A percentile compares a stretch with the other conserved stretches of the same genome.
These are phyloP conservation scores for Gambusia affinis DNA, from an alignment of 2,113 vertebrate species.

Conservation along the genomic window DNA sequence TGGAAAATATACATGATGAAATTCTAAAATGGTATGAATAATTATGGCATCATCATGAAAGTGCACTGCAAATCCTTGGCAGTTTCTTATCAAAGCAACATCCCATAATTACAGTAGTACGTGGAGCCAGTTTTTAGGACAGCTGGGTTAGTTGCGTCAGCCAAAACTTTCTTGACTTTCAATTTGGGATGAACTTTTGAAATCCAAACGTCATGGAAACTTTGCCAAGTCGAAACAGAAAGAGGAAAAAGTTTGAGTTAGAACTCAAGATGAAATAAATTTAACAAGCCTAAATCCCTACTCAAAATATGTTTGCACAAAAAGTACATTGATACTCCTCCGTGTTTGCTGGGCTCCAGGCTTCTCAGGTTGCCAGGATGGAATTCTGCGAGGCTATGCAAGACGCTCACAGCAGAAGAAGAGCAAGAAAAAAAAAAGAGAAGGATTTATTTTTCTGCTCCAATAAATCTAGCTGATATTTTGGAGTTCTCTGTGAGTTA, in stretches of 20 bases:
- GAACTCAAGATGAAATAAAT: conserved; percentile 1
- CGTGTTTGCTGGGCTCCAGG: conserved; percentile 3
- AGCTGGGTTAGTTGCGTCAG: neutral
- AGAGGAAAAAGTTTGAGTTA: conserved; percentile 4
- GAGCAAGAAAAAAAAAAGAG: conserved; percentile 21
- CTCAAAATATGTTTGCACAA: conserved; percentile 22
- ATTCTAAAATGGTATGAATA: neutral
- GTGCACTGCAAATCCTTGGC: neutral
- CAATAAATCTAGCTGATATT: conserved; percentile 73
- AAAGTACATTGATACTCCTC: conserved; percentile 16
- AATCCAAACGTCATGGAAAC: conserved; percentile 4
- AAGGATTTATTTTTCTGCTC: conserved; percentile 31
- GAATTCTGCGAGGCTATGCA: conserved; percentile 34
- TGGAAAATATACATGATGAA: neutral
- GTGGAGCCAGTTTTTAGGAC: conserved; percentile 12
- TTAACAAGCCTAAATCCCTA: conserved; percentile 11
- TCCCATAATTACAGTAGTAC: neutral
- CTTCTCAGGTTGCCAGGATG: conserved; percentile 23
- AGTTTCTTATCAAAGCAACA: neutral
- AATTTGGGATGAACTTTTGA: conserved; percentile 6
- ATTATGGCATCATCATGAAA: neutral
- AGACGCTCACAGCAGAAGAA: conserved; percentile 20
- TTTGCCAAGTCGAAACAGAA: neutral
- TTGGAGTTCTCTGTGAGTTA: conserved; percentile 50
- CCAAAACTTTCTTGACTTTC: neutral